Conservation (phyloP, 2,797 vertebrate species). For the Trachurus trachurus region DNA sequence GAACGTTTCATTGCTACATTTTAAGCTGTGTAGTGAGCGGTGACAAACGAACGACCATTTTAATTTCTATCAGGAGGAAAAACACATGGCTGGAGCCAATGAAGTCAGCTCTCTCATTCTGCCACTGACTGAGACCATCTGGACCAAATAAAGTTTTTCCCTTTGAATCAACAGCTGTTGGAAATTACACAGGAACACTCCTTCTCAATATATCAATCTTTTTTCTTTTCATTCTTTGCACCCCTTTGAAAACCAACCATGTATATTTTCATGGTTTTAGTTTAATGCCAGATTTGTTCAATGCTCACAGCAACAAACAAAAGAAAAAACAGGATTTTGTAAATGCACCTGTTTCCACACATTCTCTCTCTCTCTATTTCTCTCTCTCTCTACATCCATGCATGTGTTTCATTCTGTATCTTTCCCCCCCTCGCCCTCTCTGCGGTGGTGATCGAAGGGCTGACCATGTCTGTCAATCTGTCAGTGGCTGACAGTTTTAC, state of each 20-base stretch:
- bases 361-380: not conserved
- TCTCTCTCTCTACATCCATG: not conserved
- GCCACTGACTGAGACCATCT: slow-evolving; percentile 85
- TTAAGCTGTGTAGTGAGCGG: slow-evolving; percentile 83
- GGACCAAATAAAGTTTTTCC: slow-evolving; percentile 82
- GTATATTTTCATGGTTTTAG: slow-evolving; percentile 68
- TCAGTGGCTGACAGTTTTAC: slow-evolving; percentile 88
- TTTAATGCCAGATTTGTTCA: slow-evolving; percentile 67
- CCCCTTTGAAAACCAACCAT: slow-evolving; percentile 55
- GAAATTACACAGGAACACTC: slow-evolving; percentile 76
- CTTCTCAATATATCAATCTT: slow-evolving; percentile 57
- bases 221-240: slow-evolving; percentile 39
- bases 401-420: slow-evolving; percentile 16
- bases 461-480: slow-evolving; percentile 86
- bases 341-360: slow-evolving; percentile 64
- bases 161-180: slow-evolving; percentile 87
- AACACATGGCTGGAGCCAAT: slow-evolving; percentile 83
- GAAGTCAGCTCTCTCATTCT: slow-evolving; percentile 82
- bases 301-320: slow-evolving; percentile 8
- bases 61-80: slow-evolving; percentile 83
- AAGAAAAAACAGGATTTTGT: slow-evolving; percentile 38
- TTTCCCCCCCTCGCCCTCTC: slow-evolving; percentile 32
- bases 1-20: slow-evolving; percentile 82
- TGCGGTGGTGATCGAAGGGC: slow-evolving; percentile 82
- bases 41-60: slow-evolving; percentile 83